Percentiles rank a stretch among this genome's conserved stretches.
These are phyloP conservation scores for Halesus radiatus DNA, from an alignment of 1,140 invertebrate genomes.

Conservation along the genomic window DNA sequence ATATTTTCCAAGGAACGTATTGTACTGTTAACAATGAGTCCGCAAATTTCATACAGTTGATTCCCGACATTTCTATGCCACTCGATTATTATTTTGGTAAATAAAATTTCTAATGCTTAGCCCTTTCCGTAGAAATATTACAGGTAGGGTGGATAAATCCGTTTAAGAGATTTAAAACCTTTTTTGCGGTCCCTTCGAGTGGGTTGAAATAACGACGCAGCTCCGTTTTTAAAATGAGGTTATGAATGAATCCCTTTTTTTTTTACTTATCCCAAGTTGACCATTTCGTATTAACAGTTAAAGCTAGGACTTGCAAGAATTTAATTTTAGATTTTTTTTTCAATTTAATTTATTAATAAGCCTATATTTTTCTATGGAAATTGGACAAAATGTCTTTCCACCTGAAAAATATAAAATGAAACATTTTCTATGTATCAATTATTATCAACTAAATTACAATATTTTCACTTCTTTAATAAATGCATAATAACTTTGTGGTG, in stretches of 20 bases:
- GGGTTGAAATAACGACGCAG: slow-evolving; percentile 38
- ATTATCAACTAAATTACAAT: too few species aligned
- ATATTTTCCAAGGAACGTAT: neutral
- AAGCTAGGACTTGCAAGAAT: too few species aligned
- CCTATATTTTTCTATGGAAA: too few species aligned
- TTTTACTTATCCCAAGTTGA: too few species aligned
- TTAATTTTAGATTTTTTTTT: too few species aligned
- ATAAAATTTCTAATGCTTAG: slow-evolving; percentile 25
- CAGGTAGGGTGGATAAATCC: slow-evolving; percentile 41
- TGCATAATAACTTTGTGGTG: too few species aligned
- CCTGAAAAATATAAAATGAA: too few species aligned
- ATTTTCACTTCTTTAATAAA: too few species aligned
- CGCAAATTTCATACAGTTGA: slow-evolving; percentile 12
- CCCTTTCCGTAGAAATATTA: slow-evolving; percentile 33
- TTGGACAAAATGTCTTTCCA: too few species aligned
- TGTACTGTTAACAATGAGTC: slow-evolving; percentile 11
- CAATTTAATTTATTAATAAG: too few species aligned
- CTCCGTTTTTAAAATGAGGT: slow-evolving; percentile 10
- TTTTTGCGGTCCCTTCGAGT: slow-evolving; percentile 37
- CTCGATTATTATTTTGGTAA: slow-evolving; percentile 38
- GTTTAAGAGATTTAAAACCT: slow-evolving; percentile 41
- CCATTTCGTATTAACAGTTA: too few species aligned
- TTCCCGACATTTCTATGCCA: slow-evolving; percentile 13
- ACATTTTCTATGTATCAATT: too few species aligned
- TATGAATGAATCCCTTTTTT: neutral